A percentile compares a stretch with the other conserved stretches of the same genome.
phyloP scores from a whole-genome alignment of 2,113 vertebrate genomes.

The Chlamydotis undulata region DNA sequence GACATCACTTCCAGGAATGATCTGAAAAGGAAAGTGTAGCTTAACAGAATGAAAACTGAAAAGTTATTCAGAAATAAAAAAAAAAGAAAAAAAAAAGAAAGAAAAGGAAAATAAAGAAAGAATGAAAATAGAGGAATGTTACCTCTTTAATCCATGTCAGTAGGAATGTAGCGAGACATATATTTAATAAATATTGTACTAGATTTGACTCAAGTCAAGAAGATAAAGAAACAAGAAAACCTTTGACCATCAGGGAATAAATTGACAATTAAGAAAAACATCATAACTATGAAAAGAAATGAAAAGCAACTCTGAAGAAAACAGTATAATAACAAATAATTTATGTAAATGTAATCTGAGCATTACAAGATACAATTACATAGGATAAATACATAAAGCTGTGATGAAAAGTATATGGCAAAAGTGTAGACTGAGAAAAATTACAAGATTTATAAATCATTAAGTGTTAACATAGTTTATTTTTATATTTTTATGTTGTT shows the following conservation, averaged over 20 bases:
- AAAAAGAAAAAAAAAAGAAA: no score
- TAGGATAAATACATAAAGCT: not conserved
- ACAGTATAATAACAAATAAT: not conserved
- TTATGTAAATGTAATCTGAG: not conserved
- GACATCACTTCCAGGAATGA: not conserved
- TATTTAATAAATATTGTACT: not conserved
- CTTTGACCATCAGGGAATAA: not conserved
- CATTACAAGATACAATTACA: not conserved
- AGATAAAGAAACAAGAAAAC: not conserved
- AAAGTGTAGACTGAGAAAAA: not conserved
- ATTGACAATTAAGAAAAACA: not conserved
- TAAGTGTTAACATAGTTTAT: not conserved
- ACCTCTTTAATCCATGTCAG: not conserved
- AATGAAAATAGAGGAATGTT: not conserved
- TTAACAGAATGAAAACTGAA: not conserved
- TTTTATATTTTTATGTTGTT: not conserved
- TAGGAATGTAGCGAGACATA: not conserved
- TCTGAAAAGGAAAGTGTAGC: not conserved
- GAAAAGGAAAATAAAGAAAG: rapidly evolving
- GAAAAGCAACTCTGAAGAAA: not conserved
- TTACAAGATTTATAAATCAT: not conserved
- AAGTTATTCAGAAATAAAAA: not conserved
- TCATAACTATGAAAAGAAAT: not conserved
- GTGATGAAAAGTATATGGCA: not conserved
- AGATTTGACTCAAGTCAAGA: not conserved